A percentile compares a stretch with the other conserved stretches of the same genome.
These are phyloP conservation scores for Megalops cyprinoides DNA, from an alignment of 2,797 vertebrate species.

Conservation along the genomic window DNA sequence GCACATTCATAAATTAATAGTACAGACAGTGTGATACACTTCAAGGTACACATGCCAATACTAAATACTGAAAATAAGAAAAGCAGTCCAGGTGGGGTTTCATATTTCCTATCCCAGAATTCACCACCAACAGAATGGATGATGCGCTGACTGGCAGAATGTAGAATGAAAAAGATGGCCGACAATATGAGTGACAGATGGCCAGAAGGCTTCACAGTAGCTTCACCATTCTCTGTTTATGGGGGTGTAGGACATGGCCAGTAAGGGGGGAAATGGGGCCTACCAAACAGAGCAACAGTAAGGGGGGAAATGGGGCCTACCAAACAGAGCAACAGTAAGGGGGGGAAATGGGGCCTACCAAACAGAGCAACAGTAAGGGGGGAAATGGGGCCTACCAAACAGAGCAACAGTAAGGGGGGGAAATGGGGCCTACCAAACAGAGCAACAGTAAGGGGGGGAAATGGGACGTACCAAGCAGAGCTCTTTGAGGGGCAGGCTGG, in stretches of 20 bases:
- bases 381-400: background rate
- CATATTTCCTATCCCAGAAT: too few species aligned
- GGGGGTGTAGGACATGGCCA: background rate
- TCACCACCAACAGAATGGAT: too few species aligned
- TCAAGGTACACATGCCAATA: conserved; percentile 50
- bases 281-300: background rate
- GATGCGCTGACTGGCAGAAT: too few species aligned
- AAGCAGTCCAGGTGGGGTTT: too few species aligned
- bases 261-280: background rate
- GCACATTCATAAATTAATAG: conserved; percentile 12
- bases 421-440: background rate
- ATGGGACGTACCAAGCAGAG: conserved; percentile 81
- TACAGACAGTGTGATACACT: conserved; percentile 24
- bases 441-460: conserved; percentile 4
- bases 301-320: background rate
- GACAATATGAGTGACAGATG: too few species aligned
- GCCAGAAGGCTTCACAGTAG: too few species aligned
- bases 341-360: background rate
- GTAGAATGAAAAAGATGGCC: too few species aligned
- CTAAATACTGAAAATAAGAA: conserved; percentile 46
- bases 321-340: too few species aligned
- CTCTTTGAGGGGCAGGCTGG: conserved; percentile 74
- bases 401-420: background rate
- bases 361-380: background rate
- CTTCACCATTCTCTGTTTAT: too few species aligned